Evolutionary conservation across 1,140 invertebrate species (phyloP).

Genomic region (Mycetomoellerius zeteki): DNA sequence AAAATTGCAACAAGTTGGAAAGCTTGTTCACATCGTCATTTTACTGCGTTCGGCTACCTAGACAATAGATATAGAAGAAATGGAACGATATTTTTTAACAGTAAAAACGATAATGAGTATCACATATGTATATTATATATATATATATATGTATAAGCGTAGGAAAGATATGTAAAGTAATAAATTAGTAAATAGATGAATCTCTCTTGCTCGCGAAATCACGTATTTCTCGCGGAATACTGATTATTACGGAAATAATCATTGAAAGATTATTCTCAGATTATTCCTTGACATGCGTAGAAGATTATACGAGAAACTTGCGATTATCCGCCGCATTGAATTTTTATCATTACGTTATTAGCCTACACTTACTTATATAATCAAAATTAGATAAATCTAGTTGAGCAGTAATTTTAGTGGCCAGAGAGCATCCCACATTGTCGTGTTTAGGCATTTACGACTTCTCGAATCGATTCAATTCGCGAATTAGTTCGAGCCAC

Average conservation of each 20-base stretch:
- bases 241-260: conserved; percentile 33
- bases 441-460: conserved; percentile 43
- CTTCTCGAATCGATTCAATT: conserved; percentile 25
- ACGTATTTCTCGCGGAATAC: conserved; percentile 21
- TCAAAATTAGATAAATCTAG: conserved; percentile 84
- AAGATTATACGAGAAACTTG: conserved; percentile 51
- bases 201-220: conserved; percentile 29
- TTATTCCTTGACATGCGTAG: conserved; percentile 37
- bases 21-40: conserved; percentile 21
- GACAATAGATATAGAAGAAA: conserved; percentile 45
- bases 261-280: conserved; percentile 25
- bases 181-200: conserved; percentile 59
- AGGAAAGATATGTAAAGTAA: conserved; percentile 62
- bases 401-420: conserved; percentile 86
- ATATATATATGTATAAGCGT: conserved; percentile 46
- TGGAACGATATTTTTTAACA: conserved; percentile 47
- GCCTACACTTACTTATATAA: conserved; percentile 51
- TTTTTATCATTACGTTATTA: conserved; percentile 53
- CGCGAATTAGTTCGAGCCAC: conserved; percentile 24
- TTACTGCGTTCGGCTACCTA: neutral
- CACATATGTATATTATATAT: conserved; percentile 30
- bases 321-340: conserved; percentile 39
- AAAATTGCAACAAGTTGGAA: neutral
- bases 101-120: conserved; percentile 60
- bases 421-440: conserved; percentile 82